Percentiles rank a stretch among this genome's conserved stretches.
Conservation (phyloP, 2,113 vertebrate species). For the Neogale vison region DNA sequence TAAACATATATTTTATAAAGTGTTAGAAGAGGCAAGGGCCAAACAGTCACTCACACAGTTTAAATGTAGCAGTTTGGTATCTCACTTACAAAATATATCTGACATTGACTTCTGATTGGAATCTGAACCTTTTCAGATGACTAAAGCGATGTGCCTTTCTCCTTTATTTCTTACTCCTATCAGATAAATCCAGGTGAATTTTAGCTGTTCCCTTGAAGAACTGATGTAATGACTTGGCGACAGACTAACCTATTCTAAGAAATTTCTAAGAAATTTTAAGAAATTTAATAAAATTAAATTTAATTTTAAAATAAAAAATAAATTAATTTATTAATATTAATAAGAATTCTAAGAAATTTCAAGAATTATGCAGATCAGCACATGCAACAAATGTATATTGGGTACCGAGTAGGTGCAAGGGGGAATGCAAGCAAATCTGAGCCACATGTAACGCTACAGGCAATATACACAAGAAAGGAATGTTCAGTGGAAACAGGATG, state of each 20-base stretch:
- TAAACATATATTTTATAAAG: neutral
- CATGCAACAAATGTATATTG: neutral
- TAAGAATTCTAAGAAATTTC: neutral
- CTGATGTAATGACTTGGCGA: neutral
- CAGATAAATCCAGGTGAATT: neutral
- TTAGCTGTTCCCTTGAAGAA: neutral
- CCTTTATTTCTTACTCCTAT: neutral
- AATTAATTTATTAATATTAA: too few relatives aligned
- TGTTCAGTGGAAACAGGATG: neutral
- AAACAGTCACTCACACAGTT: neutral
- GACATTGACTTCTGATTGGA: slow-evolving; percentile 10
- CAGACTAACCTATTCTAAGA: neutral
- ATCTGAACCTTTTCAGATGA: slow-evolving; percentile 6
- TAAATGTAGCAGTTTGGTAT: neutral
- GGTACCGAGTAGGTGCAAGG: neutral
- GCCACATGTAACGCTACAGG: fast-evolving
- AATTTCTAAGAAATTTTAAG: neutral
- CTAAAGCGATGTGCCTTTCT: neutral
- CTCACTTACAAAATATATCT: neutral
- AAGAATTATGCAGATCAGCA: neutral
- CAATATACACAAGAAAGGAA: neutral
- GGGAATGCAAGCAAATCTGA: neutral
- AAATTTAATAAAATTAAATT: neutral
- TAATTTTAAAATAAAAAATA: too few relatives aligned
- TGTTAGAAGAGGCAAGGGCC: neutral